Base-by-base conservation (phyloP, 2,797 vertebrate species). In the Clarias fuscus region DNA sequence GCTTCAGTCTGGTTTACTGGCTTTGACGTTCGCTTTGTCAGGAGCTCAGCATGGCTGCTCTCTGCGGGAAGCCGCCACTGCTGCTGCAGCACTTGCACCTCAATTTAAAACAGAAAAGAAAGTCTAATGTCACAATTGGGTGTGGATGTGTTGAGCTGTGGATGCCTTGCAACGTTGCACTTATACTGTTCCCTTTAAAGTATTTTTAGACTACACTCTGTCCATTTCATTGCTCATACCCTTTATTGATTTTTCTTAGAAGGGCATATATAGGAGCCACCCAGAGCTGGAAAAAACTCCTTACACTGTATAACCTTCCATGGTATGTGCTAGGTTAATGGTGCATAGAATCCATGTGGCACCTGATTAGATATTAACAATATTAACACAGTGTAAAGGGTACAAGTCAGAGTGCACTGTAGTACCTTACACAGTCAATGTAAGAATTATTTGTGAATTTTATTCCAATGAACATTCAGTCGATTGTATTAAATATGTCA, bases 121-220 rank as follows among this genome's bases (percentile, higher is more conserved):
- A 86, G 37, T 20, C 68, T 81, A 22, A 78, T 84, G 86, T 90
- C 82, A 91, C 84, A 87, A 53, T 33, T 76, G 72, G 61, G 40
- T 78, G 30, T 83, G 84, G 11, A 20, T 7, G 22, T 53, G 64
- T 72, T 85, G 76, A 88, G 65, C 20, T 40, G 58, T 83, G 71
- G 86, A 33, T 62, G 59, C 22, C 65, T n/a, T 22, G 68, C 80
- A 48, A 30, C 77, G 67, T 7, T 48, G 58, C 27, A 27, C 30
- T 27, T 24, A 0, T 81, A 8, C 27, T 77, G 70, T 22, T 80
- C 71, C 67, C 43, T 30, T 15, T 64, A 58, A 67, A n/a, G 33
- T 85, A 76, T 89, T 90, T 86, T 86, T 86, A 85, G 67, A 68
- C 24, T 11, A n/a, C 13, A 59, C 20, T n/a, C 56, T 37, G 70